Evolutionary conservation across 2,888 invertebrate genomes (phyloP).

Genomic region (Melolontha melolontha): DNA sequence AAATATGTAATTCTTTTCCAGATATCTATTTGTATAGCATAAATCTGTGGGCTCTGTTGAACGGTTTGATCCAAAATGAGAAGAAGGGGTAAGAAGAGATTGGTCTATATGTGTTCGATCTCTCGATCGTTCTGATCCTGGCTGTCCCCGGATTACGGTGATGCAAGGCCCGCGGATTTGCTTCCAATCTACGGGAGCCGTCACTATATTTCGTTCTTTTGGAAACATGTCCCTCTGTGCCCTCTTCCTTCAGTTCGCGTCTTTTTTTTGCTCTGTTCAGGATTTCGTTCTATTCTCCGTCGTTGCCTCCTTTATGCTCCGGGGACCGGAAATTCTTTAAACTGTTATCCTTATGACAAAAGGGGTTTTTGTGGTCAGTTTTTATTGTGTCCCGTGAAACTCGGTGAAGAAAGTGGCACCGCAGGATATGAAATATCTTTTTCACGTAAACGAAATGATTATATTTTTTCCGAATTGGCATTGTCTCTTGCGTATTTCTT

Average conservation of each 20-base stretch:
- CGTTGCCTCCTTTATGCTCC: constrained; percentile 33
- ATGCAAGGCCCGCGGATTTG: constrained; percentile 46
- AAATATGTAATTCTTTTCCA: too few species aligned
- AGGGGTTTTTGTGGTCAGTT: constrained; percentile 41
- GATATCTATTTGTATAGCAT: too few species aligned
- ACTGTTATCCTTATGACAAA: constrained; percentile 45
- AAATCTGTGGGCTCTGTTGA: too few species aligned
- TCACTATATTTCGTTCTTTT: constrained; percentile 41
- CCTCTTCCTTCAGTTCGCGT: constrained; percentile 21
- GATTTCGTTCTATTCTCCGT: constrained; percentile 27
- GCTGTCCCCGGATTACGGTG: constrained; percentile 41
- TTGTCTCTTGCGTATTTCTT: too few species aligned
- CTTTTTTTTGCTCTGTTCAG: constrained; percentile 4
- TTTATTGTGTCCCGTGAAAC: constrained; percentile 28
- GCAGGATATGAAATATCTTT: not conserved
- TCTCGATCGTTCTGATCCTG: constrained; percentile 39
- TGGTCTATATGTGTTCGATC: constrained; percentile 20
- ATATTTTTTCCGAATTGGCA: not conserved
- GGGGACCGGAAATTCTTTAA: constrained; percentile 39
- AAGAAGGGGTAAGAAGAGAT: too few species aligned
- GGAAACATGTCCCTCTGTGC: not conserved
- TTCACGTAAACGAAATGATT: constrained; percentile 4
- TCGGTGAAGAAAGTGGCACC: constrained; percentile 8
- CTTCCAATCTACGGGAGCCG: constrained; percentile 43
- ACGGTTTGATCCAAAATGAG: too few species aligned